Evolutionary conservation across 1,140 invertebrate genomes (phyloP), one percentile per base, ranked within the genome.

Genomic region (Hydropsyche tenuis): DNA sequence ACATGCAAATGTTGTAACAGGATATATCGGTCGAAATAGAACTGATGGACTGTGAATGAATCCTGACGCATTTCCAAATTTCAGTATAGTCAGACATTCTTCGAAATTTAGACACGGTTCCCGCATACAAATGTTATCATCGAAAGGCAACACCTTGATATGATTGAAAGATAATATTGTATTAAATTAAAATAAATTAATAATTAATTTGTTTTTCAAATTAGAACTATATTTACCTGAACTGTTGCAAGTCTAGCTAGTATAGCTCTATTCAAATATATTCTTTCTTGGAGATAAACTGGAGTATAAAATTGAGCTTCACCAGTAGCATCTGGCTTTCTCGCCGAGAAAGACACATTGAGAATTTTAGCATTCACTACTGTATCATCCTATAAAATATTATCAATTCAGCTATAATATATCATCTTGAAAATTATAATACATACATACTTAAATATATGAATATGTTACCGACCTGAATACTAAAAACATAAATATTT

Each of bases 21-120:
- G 96, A 81, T 96, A 95, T 66, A 99, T 96, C 0, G 97, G 95
- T 18, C 97, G 85, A 80, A 99, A 98, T 0, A 99, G 86, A 27
- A 99, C 94, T 0, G 92, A 94, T 76, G 94, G 91, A 73, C 96
- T 97, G 72, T 89, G 88, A n/a, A 98, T 92, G 80, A 98, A 98
- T 0, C 91, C 93, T 0, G 94, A 95, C 0, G 96, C 95, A 81
- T 96, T 96, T 0, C 95, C 95, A 80, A 98, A 98, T 81, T 96
- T 96, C 0, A 98, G 85, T 0, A 96, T 93, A 0, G 95, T 96
- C 0, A 95, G 81, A 79, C 97, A 99, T 79, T 96, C 91, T 81
- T 99, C 96, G 81, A 92, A 99, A 83, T 99, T 98, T 0, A 97
- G 85, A 80, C 98, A 99, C 0, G 97, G 97, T 81, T 99, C 98